These are phyloP conservation scores for Urechis unicinctus DNA, from an alignment of 2,888 invertebrate species.

Conservation along the genomic window DNA sequence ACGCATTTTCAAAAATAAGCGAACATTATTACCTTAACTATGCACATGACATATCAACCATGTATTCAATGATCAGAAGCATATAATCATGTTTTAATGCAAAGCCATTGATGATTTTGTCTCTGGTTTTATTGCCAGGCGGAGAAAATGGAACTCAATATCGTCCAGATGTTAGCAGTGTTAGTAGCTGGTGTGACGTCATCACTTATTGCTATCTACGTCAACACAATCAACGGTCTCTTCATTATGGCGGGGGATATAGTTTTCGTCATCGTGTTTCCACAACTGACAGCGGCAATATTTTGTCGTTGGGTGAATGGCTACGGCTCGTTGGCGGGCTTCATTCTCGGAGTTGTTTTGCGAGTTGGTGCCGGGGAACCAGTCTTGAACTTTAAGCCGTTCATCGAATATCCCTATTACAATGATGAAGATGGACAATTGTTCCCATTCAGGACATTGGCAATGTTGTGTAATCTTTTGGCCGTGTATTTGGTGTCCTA, in stretches of 20 bases:
- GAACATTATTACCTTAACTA: too few relatives aligned
- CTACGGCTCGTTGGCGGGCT: slow-evolving; percentile 34
- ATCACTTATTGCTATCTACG: slow-evolving; percentile 27
- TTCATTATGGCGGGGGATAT: slow-evolving; percentile 36
- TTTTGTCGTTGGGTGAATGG: slow-evolving; percentile 28
- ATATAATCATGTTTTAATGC: too few relatives aligned
- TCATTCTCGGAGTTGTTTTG: slow-evolving; percentile 67
- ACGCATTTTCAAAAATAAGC: too few relatives aligned
- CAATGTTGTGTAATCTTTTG: slow-evolving; percentile 79
- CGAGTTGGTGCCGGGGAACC: slow-evolving; percentile 84
- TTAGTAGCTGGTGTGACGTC: slow-evolving; percentile 26
- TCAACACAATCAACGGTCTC: slow-evolving; percentile 29
- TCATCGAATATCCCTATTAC: slow-evolving; percentile 73
- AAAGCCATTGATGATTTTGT: too few relatives aligned
- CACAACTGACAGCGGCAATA: slow-evolving; percentile 33
- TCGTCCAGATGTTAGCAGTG: slow-evolving; percentile 28
- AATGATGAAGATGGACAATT: slow-evolving; percentile 64
- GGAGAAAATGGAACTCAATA: slow-evolving; percentile 23
- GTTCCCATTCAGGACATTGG: slow-evolving; percentile 91
- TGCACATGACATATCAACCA: too few relatives aligned
- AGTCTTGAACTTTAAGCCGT: slow-evolving; percentile 70
- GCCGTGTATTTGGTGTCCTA: slow-evolving; percentile 75
- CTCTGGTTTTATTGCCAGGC: slow-evolving; percentile 30
- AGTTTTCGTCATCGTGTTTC: slow-evolving; percentile 38
- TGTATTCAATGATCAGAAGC: too few relatives aligned